Conservation (phyloP, 1,140 invertebrate genomes). For the Venturia canescens region DNA sequence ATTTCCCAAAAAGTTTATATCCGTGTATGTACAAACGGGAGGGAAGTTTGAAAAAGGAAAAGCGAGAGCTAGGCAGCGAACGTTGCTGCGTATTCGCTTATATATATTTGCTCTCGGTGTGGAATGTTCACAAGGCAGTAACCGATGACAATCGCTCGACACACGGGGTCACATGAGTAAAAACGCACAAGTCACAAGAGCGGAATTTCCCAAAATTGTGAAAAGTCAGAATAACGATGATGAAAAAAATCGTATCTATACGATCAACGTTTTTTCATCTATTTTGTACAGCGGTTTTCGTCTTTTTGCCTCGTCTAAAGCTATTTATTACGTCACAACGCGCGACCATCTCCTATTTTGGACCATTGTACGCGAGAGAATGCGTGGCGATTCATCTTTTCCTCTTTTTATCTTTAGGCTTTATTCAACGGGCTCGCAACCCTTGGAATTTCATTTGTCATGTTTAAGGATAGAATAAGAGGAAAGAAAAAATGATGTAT, state of each 20-base stretch:
- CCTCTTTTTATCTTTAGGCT: not conserved
- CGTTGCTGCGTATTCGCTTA: no score
- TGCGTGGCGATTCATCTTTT: not conserved
- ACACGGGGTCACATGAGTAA: no score
- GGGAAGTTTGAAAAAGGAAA: no score
- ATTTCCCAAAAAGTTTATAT: no score
- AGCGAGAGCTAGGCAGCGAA: no score
- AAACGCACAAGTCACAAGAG: no score
- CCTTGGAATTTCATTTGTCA: not conserved
- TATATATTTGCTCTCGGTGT: no score
- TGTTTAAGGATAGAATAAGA: not conserved
- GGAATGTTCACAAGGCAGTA: no score
- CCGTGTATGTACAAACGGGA: no score
- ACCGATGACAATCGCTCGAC: no score
- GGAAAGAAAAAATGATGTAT: not conserved
- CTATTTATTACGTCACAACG: constrained; percentile 3
- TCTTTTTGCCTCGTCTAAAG: not conserved
- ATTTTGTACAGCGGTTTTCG: not conserved
- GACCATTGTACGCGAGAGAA: not conserved
- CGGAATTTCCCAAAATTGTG: no score
- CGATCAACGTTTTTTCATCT: not conserved
- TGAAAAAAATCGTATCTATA: not conserved
- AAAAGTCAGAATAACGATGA: no score
- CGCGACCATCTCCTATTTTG: not conserved
- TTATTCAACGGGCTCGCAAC: not conserved